A percentile compares a stretch with the other conserved stretches of the same genome.
These are phyloP conservation scores for Speoplatyrhinus poulsoni DNA, from an alignment of 2,113 vertebrate species.

Conservation along the genomic window DNA sequence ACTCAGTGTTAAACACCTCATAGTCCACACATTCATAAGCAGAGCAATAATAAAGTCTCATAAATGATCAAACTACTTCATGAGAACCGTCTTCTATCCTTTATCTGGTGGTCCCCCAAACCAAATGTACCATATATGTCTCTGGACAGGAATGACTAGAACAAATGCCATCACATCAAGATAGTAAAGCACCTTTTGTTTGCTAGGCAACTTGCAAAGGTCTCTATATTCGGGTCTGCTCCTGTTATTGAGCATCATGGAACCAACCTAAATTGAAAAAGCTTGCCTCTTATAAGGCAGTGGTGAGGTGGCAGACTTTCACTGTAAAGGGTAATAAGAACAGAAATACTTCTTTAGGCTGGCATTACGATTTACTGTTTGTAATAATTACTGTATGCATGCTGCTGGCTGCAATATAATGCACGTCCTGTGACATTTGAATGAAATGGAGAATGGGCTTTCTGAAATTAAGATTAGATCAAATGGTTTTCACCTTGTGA, in stretches of 20 bases:
- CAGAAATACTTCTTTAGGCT: constrained; percentile 44
- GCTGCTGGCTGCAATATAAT: constrained; percentile 32
- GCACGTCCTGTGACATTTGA: constrained; percentile 33
- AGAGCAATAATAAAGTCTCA: too few relatives aligned
- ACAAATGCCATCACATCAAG: background rate
- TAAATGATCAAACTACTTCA: background rate
- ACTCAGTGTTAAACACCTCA: too few relatives aligned
- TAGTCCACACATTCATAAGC: too few relatives aligned
- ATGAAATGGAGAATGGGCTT: constrained; percentile 45
- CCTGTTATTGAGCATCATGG: background rate
- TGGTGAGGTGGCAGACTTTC: background rate
- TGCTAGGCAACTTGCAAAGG: constrained; percentile 10
- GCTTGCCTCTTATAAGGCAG: background rate
- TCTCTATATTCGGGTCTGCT: constrained; percentile 7
- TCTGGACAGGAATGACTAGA: background rate
- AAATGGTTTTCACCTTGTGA: constrained; percentile 8
- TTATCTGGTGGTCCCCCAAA: background rate
- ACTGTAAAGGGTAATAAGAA: constrained; percentile 33
- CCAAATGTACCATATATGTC: background rate
- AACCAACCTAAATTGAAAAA: background rate
- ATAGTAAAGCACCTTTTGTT: background rate
- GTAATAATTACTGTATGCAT: constrained; percentile 46
- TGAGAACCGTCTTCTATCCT: background rate
- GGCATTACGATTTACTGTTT: constrained; percentile 42
- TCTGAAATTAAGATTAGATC: constrained; percentile 2